Percentiles rank a stretch among this genome's conserved stretches.
phyloP scores from a whole-genome alignment of 2,888 invertebrate genomes.

The Darwinula stevensoni region DNA sequence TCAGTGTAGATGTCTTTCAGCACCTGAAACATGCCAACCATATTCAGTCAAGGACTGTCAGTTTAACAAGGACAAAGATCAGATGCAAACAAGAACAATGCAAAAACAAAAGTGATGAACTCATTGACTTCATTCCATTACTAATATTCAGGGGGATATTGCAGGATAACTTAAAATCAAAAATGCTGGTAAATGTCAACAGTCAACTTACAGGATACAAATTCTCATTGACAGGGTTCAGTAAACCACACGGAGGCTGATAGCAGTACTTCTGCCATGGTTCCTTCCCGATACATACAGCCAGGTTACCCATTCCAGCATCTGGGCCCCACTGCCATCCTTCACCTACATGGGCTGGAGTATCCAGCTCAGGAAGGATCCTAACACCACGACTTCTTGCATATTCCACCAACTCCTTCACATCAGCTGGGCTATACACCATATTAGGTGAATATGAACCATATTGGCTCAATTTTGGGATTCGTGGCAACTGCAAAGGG shows the following conservation, averaged over 20 bases:
- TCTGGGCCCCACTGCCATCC: constrained; percentile 14
- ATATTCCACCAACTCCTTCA: constrained; percentile 32
- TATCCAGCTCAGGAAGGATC: constrained; percentile 13
- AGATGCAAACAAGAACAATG: too few species aligned
- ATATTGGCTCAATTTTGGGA: constrained; percentile 33
- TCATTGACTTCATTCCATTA: too few species aligned
- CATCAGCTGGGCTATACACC: constrained; percentile 37
- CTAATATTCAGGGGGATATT: too few species aligned
- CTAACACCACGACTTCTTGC: constrained; percentile 26
- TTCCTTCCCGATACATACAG: too few species aligned
- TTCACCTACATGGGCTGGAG: constrained; percentile 15
- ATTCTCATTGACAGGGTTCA: too few species aligned
- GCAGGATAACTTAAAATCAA: too few species aligned
- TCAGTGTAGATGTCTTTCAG: constrained; percentile 2
- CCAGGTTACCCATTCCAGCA: constrained; percentile 7
- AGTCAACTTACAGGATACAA: too few species aligned
- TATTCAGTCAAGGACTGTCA: too few species aligned
- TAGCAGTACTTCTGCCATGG: constrained; percentile 7
- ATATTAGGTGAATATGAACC: constrained; percentile 50
- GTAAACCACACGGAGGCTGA: constrained; percentile 8
- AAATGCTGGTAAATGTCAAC: too few species aligned
- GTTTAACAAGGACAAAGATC: too few species aligned
- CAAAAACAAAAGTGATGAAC: too few species aligned
- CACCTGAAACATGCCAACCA: too few species aligned
- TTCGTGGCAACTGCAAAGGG: constrained; percentile 20